phyloP scores from a whole-genome alignment of 2,888 invertebrate genomes.

The Ptychoptera contaminata region DNA sequence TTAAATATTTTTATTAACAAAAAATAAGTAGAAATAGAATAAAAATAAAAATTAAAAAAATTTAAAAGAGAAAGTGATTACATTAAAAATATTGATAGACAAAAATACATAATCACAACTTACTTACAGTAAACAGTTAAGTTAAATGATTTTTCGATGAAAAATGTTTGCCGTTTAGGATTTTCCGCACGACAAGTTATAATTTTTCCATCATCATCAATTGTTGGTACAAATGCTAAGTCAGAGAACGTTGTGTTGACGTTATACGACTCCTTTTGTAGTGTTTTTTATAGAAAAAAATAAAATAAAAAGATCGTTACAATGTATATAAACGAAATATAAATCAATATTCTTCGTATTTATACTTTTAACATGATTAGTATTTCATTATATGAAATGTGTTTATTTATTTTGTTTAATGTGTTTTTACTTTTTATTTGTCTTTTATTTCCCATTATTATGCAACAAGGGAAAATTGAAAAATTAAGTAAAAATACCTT shows the following conservation, averaged over 20 bases:
- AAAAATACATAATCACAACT: neutral
- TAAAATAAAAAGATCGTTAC: too few relatives aligned
- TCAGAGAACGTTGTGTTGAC: conserved; percentile 3
- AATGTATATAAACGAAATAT: too few relatives aligned
- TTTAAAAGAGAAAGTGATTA: neutral
- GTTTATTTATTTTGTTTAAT: conserved; percentile 34
- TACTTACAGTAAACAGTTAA: neutral
- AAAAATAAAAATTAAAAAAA: neutral
- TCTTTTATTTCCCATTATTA: too few relatives aligned
- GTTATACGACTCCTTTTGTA: neutral
- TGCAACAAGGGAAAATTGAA: too few relatives aligned
- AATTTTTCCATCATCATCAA: conserved; percentile 65
- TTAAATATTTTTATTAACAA: conserved; percentile 22
- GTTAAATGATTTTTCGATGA: conserved; percentile 35
- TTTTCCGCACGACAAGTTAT: conserved; percentile 70
- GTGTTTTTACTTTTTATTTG: conserved; percentile 7
- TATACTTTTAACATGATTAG: conserved; percentile 49
- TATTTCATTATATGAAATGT: conserved; percentile 56
- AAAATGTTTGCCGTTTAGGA: conserved; percentile 60
- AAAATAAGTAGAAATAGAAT: conserved; percentile 2
- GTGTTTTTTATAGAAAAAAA: too few relatives aligned
- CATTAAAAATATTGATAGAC: neutral
- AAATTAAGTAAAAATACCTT: neutral
- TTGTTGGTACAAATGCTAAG: conserved; percentile 48
- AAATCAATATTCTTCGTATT: too few relatives aligned